Conservation (phyloP, 2,888 invertebrate species). For the Stenurella melanura region DNA sequence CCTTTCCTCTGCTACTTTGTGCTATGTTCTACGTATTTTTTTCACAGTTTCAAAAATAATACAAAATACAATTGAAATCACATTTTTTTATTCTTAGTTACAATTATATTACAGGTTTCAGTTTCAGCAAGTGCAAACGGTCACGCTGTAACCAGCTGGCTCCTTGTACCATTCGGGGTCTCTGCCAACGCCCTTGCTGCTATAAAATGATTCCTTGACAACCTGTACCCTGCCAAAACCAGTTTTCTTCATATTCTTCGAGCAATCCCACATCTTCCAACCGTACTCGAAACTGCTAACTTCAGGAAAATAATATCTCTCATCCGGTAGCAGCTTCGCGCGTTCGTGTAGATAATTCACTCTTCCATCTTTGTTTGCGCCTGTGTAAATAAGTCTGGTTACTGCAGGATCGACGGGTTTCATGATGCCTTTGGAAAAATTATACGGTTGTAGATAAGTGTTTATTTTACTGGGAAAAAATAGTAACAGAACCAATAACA, state of each 20-base stretch:
- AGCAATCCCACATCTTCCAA: conserved; percentile 76
- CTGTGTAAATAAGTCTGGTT: conserved; percentile 72
- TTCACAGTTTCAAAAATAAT: too few relatives aligned
- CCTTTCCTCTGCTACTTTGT: too few relatives aligned
- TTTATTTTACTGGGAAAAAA: not conserved
- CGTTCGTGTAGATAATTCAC: conserved; percentile 74
- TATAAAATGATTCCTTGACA: conserved; percentile 76
- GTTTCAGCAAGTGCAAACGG: conserved; percentile 63
- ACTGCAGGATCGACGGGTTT: conserved; percentile 75
- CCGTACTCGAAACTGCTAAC: conserved; percentile 77
- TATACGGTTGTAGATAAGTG: not conserved
- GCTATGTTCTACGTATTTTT: not conserved
- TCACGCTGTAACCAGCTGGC: conserved; percentile 72
- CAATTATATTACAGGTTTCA: not conserved
- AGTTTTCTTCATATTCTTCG: conserved; percentile 63
- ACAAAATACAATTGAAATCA: not conserved
- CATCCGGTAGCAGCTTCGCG: conserved; percentile 75
- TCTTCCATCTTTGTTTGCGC: conserved; percentile 73
- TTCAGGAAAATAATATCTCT: conserved; percentile 76
- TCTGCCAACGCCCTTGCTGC: conserved; percentile 75
- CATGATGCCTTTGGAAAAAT: conserved; percentile 69
- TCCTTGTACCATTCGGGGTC: conserved; percentile 77
- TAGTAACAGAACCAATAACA: too few relatives aligned
- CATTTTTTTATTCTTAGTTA: not conserved
- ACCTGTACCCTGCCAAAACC: conserved; percentile 75